A percentile compares a stretch with the other conserved stretches of the same genome.
phyloP scores from a whole-genome alignment of 2,888 invertebrate species.

The Polydrusus cervinus region DNA sequence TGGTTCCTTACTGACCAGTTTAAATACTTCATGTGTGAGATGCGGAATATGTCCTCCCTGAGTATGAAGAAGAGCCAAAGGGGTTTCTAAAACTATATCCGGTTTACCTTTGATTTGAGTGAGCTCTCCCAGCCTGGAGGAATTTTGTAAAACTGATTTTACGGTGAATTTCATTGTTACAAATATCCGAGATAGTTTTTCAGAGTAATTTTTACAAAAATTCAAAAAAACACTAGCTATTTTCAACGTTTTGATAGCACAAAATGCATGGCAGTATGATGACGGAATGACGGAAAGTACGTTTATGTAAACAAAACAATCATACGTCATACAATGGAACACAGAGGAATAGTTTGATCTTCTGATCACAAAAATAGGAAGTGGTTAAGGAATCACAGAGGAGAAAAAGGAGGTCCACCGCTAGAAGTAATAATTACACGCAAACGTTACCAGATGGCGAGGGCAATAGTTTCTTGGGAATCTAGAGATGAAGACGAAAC shows the following conservation, averaged over 20 bases:
- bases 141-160: conserved; percentile 75
- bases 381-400: neutral
- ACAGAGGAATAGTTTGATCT: neutral
- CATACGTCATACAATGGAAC: neutral
- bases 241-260: conserved; percentile 14
- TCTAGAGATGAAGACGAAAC: too few species aligned
- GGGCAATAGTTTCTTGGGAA: too few species aligned
- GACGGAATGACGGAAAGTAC: neutral
- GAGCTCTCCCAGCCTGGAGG: conserved; percentile 80
- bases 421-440: too few species aligned
- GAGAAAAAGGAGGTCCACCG: too few species aligned
- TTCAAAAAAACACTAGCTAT: conserved; percentile 5
- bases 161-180: conserved; percentile 81
- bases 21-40: conserved; percentile 84
- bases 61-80: conserved; percentile 83
- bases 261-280: neutral
- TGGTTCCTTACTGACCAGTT: conserved; percentile 76
- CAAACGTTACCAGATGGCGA: too few species aligned
- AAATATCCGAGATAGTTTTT: neutral
- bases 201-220: neutral
- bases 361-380: too few species aligned
- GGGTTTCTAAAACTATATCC: conserved; percentile 79
- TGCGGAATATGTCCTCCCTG: conserved; percentile 89
- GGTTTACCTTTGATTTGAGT: conserved; percentile 76
- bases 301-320: too few species aligned